Conservation (phyloP, 2,797 vertebrate species). For the Tympanoctomys barrerae region DNA sequence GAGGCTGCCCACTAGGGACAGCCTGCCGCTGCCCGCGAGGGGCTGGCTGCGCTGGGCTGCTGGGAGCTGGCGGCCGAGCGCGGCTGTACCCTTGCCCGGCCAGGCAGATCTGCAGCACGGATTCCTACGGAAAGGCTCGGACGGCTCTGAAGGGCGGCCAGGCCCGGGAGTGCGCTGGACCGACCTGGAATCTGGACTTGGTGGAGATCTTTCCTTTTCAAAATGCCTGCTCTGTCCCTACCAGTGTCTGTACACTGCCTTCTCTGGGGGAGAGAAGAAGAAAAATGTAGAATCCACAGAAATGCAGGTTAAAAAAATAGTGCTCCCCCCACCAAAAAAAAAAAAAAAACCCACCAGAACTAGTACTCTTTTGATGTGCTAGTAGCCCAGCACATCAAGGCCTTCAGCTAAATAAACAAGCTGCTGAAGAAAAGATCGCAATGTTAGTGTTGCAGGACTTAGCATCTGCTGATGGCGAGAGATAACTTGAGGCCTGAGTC, state of each 20-base stretch:
- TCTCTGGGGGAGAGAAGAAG: neutral
- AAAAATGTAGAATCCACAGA: conserved; percentile 29
- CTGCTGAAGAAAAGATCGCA: conserved; percentile 18
- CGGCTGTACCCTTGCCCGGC: no score
- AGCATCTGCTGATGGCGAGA: neutral
- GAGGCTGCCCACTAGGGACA: no score
- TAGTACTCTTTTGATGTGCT: conserved; percentile 23
- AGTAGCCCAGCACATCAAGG: neutral
- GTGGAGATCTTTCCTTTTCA: neutral
- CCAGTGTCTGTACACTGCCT: neutral
- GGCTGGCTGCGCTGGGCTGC: no score
- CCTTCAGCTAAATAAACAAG: conserved; percentile 58
- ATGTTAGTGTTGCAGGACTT: neutral
- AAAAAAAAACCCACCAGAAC: no score
- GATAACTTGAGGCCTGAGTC: neutral
- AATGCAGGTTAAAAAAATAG: neutral
- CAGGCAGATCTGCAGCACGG: no score
- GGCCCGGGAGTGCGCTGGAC: no score
- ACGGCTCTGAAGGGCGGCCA: neutral
- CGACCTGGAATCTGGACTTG: no score
- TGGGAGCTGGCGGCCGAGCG: no score
- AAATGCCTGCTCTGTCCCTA: neutral
- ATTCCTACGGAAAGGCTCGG: neutral
- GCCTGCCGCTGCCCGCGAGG: no score
- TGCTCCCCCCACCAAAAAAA: no score